Evolutionary conservation across 2,888 invertebrate species (phyloP).

Genomic region (Sinelater perroti): DNA sequence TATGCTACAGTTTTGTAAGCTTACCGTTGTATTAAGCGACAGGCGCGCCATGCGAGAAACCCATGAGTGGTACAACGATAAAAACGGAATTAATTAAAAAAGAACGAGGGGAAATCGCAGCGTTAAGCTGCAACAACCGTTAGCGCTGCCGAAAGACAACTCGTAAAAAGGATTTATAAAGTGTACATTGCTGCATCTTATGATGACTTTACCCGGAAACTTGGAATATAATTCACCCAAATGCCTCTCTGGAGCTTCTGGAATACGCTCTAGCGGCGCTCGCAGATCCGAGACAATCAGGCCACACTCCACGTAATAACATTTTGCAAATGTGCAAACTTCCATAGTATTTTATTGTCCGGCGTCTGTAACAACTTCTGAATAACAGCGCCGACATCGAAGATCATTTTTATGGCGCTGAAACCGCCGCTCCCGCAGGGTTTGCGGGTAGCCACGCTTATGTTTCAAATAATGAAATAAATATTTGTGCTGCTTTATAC

Average conservation of each 20-base stretch:
- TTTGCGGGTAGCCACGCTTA: no score
- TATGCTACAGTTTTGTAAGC: no score
- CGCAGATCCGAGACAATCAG: constrained; percentile 39
- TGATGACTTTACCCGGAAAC: constrained; percentile 37
- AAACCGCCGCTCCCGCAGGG: no score
- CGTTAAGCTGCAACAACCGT: constrained; percentile 5
- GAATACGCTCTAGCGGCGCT: constrained; percentile 38
- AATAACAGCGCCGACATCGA: not conserved
- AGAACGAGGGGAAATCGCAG: no score
- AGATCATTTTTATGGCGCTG: constrained; percentile 7
- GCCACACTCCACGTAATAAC: constrained; percentile 42
- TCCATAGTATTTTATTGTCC: constrained; percentile 25
- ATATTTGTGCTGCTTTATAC: no score
- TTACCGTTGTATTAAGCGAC: no score
- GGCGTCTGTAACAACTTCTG: constrained; percentile 12
- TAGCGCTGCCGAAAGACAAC: constrained; percentile 9
- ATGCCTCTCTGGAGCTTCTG: constrained; percentile 36
- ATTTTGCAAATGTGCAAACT: constrained; percentile 42
- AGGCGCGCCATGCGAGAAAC: no score
- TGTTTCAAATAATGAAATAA: no score
- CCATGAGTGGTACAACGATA: no score
- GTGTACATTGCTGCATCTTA: constrained; percentile 40
- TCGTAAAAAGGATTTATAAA: constrained; percentile 35
- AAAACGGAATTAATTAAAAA: no score
- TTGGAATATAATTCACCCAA: constrained; percentile 40